These are phyloP conservation scores for Psephotus haematonotus DNA, from an alignment of 2,113 vertebrate genomes.

Conservation along the genomic window DNA sequence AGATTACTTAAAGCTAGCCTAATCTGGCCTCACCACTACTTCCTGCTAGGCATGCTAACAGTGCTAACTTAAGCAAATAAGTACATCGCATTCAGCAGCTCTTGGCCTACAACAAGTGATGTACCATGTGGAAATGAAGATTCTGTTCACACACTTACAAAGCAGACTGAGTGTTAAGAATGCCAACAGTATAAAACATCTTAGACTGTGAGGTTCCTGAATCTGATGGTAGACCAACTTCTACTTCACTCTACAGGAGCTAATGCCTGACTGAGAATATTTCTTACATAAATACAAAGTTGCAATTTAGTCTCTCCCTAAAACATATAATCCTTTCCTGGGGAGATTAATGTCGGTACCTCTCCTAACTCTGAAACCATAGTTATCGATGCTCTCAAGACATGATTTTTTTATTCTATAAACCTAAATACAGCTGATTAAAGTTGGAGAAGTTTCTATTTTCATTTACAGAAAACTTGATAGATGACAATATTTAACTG, in stretches of 20 bases:
- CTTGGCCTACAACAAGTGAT: not conserved
- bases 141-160: not conserved
- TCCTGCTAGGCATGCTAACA: not conserved
- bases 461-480: constrained; percentile 36
- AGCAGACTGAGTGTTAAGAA: not conserved
- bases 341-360: not conserved
- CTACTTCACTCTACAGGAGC: not conserved
- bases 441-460: constrained; percentile 41
- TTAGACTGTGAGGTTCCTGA: not conserved
- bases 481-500: not conserved
- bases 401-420: constrained; percentile 15
- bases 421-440: constrained; percentile 25
- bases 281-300: not conserved
- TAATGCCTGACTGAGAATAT: not conserved
- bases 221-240: not conserved
- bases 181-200: not conserved
- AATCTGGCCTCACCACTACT: not conserved
- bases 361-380: constrained; percentile 35
- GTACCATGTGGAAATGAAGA: not conserved
- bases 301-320: not conserved
- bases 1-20: not conserved
- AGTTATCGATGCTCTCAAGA: constrained; percentile 28
- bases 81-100: not conserved
- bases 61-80: not conserved
- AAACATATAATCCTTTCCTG: not conserved